A percentile compares a stretch with the other conserved stretches of the same genome.
Evolutionary conservation across 2,888 invertebrate genomes (phyloP).

Genomic region (Chydorus sphaericus): DNA sequence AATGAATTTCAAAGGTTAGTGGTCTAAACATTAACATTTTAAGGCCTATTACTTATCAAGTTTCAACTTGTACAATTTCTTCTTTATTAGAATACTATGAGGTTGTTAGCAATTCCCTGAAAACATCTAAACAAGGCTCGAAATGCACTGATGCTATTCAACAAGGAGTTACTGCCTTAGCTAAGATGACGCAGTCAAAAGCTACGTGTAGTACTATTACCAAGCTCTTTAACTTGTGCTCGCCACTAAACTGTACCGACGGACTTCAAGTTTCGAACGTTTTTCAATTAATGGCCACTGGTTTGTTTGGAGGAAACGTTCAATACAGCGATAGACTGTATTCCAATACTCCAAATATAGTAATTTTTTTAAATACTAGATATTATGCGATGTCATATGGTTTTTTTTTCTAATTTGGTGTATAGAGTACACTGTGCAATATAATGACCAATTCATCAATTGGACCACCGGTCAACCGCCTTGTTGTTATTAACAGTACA

Average conservation of each 20-base stretch:
- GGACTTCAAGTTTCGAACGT: conserved; percentile 60
- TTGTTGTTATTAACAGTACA: conserved; percentile 55
- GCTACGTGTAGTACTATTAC: conserved; percentile 48
- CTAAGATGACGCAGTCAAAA: conserved; percentile 42
- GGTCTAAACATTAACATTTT: background rate
- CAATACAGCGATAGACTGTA: conserved; percentile 79
- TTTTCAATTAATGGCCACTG: conserved; percentile 65
- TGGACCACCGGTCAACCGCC: conserved; percentile 46
- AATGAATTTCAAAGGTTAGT: conserved; percentile 64
- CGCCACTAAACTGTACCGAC: conserved; percentile 45
- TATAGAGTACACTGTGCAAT: conserved; percentile 62
- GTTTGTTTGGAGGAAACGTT: conserved; percentile 77
- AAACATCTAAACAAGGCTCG: conserved; percentile 41
- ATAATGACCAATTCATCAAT: conserved; percentile 47
- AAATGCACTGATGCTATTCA: conserved; percentile 50
- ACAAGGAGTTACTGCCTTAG: conserved; percentile 48
- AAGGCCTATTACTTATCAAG: background rate
- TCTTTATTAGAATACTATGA: conserved; percentile 51
- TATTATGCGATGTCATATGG: too few relatives aligned
- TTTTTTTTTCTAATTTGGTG: too few relatives aligned
- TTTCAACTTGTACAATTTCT: background rate
- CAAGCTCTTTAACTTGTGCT: conserved; percentile 62
- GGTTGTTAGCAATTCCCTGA: conserved; percentile 59
- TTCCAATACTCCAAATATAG: conserved; percentile 56
- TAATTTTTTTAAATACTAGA: too few relatives aligned